Evolutionary conservation across 1,140 invertebrate genomes (phyloP).

Genomic region (Nephila pilipes): DNA sequence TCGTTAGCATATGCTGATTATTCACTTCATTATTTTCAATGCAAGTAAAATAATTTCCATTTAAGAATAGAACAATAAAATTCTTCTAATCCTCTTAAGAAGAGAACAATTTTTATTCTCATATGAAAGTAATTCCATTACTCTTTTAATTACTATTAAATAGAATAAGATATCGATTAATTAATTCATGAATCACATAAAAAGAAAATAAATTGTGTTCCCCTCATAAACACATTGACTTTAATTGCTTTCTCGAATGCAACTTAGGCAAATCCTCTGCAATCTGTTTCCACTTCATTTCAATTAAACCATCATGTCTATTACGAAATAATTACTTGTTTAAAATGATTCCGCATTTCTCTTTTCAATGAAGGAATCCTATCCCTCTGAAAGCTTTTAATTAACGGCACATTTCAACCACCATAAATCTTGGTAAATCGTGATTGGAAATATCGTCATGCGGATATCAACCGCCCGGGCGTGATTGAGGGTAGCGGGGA

Average conservation of each 20-base stretch:
- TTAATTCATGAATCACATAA: background rate
- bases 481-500: slow-evolving; percentile 41
- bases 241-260: background rate
- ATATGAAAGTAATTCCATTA: background rate
- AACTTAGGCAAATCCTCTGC: no score
- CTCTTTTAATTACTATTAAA: background rate
- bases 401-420: slow-evolving; percentile 5
- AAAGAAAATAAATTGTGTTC: background rate
- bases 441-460: slow-evolving; percentile 43
- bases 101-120: no score
- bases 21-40: no score
- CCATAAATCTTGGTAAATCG: slow-evolving; percentile 48
- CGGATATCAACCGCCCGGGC: slow-evolving; percentile 21
- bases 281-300: background rate
- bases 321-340: background rate
- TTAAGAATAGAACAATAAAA: no score
- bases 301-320: slow-evolving; percentile 3
- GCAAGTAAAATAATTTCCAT: no score
- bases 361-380: background rate
- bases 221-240: background rate
- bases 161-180: background rate
- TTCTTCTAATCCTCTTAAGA: no score
- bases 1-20: no score
- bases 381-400: slow-evolving; percentile 38
- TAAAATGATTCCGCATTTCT: background rate